Evolutionary conservation across 2,113 vertebrate genomes (phyloP), one percentile per base, ranked within the genome.

Genomic region (Aegithalos caudatus): DNA sequence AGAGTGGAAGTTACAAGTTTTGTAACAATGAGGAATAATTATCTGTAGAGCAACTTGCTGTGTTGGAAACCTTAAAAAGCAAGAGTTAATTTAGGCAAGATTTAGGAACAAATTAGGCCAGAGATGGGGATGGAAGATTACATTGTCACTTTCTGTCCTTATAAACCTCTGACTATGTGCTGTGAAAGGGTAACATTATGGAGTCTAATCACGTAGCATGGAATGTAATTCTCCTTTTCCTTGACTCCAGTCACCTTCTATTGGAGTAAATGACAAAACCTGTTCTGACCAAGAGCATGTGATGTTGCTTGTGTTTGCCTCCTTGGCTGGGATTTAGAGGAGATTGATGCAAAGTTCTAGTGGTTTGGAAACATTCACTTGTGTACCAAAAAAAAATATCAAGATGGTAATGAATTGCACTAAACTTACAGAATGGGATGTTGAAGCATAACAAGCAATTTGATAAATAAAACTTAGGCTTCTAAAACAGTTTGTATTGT

Each of bases 401-500:
- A 83, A 19, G 53, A 21, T 66, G 42, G 8, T 56, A 17, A 20
- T 20, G 27, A 81, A 14, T 56, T 90, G 53, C 35, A 14, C 62
- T 67, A 38, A 81, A 14, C 7, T 48, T 70, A 14, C 0, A 25
- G 40, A 81, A 58, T 4, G 1, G 29, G 15, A 10, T 0, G 0
- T 17, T 69, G 65, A 60, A 73, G 45, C 42, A 28, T 87, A 67
- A 17, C 2, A 1, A 50, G 8, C 20, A 35, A 16, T 31, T 69
- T 74, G n/a, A 27, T 66, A 54, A 77, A 62, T 48, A 66, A 57
- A 72, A 35, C 44, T 78, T 58, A 6, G 25, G 11, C 19, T 50
- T 50, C 37, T 37, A 0, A 13, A 23, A 69, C 28, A 24, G 23
- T 66, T 73, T 47, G 9, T 11, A 16, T 22, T 48, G 70, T 76